Evolutionary conservation across 1,140 invertebrate species (phyloP).

Genomic region (Maconellicoccus hirsutus): DNA sequence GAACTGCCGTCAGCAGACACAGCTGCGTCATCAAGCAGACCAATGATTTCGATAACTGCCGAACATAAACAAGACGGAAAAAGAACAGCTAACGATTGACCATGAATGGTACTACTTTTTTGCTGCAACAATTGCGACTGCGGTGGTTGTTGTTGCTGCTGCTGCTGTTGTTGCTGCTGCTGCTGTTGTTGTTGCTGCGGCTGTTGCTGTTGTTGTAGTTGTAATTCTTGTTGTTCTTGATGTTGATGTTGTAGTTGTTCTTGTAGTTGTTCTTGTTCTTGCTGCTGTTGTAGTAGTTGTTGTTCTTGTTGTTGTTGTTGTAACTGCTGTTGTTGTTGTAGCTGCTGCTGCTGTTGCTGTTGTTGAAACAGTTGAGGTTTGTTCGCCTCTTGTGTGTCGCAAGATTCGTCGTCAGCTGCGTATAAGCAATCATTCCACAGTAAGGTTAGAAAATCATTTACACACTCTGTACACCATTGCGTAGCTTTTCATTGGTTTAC

Average conservation of each 20-base stretch:
- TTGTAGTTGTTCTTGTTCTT: too few relatives aligned
- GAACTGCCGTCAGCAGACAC: conserved; percentile 86
- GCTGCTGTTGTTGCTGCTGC: not conserved
- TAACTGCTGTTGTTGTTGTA: not conserved
- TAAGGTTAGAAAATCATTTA: too few relatives aligned
- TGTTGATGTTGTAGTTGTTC: too few relatives aligned
- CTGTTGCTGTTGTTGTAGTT: too few relatives aligned
- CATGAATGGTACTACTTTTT: conserved; percentile 28
- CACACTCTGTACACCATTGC: too few relatives aligned
- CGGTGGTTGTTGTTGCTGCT: not conserved
- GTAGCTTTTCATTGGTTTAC: conserved; percentile 39
- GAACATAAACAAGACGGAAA: conserved; percentile 95
- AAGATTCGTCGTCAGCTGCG: not conserved
- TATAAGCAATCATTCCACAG: too few relatives aligned
- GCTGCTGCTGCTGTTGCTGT: not conserved
- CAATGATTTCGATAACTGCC: conserved; percentile 87
- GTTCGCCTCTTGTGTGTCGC: not conserved
- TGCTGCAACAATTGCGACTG: not conserved
- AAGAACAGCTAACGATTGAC: conserved; percentile 81
- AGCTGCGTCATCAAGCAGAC: conserved; percentile 88
- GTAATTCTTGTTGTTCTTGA: too few relatives aligned
- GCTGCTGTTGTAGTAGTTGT: too few relatives aligned
- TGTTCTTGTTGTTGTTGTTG: not conserved
- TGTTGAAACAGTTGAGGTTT: not conserved
- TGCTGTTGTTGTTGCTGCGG: too few relatives aligned